Evolutionary conservation across 2,113 vertebrate species (phyloP).

Genomic region (Ameiurus melas): DNA sequence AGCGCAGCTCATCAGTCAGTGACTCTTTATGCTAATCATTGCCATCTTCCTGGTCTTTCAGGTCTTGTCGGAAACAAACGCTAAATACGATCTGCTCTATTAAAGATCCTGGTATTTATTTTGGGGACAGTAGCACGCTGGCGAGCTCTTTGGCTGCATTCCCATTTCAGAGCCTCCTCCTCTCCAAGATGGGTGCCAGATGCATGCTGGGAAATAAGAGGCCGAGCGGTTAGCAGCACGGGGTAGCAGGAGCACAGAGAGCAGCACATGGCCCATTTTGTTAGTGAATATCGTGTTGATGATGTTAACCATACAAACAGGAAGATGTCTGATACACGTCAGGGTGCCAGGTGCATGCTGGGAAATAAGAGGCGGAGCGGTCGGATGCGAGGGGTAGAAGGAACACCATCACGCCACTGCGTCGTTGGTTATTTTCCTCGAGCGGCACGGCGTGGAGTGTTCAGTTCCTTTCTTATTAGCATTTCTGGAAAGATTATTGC

Average conservation of each 20-base stretch:
- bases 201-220: constrained; percentile 71
- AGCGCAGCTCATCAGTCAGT: not conserved
- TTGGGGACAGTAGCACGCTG: constrained; percentile 9
- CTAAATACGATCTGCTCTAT: not conserved
- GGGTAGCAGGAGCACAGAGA: constrained; percentile 62
- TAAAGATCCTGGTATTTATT: constrained; percentile 13
- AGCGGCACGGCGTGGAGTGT: not conserved
- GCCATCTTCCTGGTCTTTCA: not conserved
- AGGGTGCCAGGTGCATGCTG: constrained; percentile 69
- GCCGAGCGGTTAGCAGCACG: constrained; percentile 69
- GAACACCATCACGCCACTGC: constrained; percentile 34
- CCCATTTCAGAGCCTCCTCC: constrained; percentile 20
- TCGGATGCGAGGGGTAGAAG: constrained; percentile 64
- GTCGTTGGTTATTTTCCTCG: not conserved
- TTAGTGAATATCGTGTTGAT: constrained; percentile 21
- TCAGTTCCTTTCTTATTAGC: not conserved
- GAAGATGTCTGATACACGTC: not conserved
- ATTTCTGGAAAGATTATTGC: not conserved
- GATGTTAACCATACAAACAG: constrained; percentile 4
- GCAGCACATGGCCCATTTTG: constrained; percentile 71
- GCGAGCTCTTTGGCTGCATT: constrained; percentile 15
- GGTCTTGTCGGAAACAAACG: not conserved
- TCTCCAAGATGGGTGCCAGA: constrained; percentile 61
- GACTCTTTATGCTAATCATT: not conserved
- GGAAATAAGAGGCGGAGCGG: constrained; percentile 67